phyloP scores from a whole-genome alignment of 2,113 vertebrate genomes.

The Brachyistius frenatus region DNA sequence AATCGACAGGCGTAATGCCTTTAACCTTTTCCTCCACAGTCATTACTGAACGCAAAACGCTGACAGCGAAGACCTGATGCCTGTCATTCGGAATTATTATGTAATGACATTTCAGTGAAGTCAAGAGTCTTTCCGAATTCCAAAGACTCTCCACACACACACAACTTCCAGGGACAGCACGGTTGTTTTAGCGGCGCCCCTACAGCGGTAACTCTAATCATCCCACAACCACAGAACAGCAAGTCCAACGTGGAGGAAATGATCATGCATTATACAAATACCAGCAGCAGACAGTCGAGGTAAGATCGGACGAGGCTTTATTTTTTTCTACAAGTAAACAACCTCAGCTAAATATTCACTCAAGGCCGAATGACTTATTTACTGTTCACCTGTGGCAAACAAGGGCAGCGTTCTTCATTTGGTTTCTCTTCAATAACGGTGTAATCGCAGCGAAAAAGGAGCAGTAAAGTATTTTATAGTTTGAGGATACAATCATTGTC shows the following conservation, averaged over 20 bases:
- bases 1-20: slow-evolving; percentile 49
- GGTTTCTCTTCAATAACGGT: slow-evolving; percentile 9
- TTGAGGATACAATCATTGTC: slow-evolving; percentile 36
- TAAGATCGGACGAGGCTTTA: background rate
- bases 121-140: slow-evolving; percentile 5
- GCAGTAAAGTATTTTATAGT: slow-evolving; percentile 25
- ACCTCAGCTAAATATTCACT: slow-evolving; percentile 30
- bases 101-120: slow-evolving; percentile 49
- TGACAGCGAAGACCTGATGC: slow-evolving; percentile 36
- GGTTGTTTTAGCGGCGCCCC: slow-evolving; percentile 2
- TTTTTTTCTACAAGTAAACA: slow-evolving; percentile 20
- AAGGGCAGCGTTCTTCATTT: slow-evolving; percentile 20
- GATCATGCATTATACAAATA: background rate
- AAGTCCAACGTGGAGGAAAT: slow-evolving; percentile 6
- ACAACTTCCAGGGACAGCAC: background rate
- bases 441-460: slow-evolving; percentile 17
- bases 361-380: slow-evolving; percentile 58
- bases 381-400: slow-evolving; percentile 29
- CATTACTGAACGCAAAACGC: slow-evolving; percentile 34
- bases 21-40: slow-evolving; percentile 66
- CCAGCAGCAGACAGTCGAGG: background rate
- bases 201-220: background rate
- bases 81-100: slow-evolving; percentile 56
- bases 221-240: background rate
- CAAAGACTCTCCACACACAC: background rate